Conservation (phyloP, 2,888 invertebrate species). For the Phania funesta region DNA sequence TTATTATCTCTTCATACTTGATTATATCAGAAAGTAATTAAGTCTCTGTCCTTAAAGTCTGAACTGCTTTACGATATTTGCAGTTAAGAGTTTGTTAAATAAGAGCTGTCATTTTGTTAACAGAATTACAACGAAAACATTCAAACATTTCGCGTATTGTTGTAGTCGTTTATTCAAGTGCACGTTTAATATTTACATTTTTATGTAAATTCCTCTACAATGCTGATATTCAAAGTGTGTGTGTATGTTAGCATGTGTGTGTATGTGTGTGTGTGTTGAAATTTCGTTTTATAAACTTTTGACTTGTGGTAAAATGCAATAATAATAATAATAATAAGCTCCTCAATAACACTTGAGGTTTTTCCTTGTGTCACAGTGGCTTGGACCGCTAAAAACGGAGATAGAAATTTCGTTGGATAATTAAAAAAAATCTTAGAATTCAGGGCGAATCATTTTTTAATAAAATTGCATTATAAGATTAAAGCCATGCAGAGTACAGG, state of each 20-base stretch:
- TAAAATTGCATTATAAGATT: too few relatives aligned
- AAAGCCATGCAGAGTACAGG: too few relatives aligned
- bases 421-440: too few relatives aligned
- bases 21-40: conserved; percentile 58
- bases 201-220: conserved; percentile 37
- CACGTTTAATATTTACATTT: conserved; percentile 32
- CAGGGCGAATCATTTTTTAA: too few relatives aligned
- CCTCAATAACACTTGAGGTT: conserved; percentile 62
- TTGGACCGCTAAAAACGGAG: not conserved
- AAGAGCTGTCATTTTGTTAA: not conserved
- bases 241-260: not conserved
- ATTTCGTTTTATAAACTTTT: conserved; percentile 61
- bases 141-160: not conserved
- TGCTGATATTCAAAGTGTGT: conserved; percentile 9
- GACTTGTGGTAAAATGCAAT: conserved; percentile 60
- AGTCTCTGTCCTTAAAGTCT: conserved; percentile 51
- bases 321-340: conserved; percentile 64
- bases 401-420: too few relatives aligned
- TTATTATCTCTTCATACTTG: conserved; percentile 36
- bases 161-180: not conserved
- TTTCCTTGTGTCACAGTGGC: not conserved
- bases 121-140: not conserved
- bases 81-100: conserved; percentile 12
- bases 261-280: conserved; percentile 42
- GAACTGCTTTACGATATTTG: conserved; percentile 16